Conservation (phyloP, 2,888 invertebrate species). For the Hemithea aestivaria region DNA sequence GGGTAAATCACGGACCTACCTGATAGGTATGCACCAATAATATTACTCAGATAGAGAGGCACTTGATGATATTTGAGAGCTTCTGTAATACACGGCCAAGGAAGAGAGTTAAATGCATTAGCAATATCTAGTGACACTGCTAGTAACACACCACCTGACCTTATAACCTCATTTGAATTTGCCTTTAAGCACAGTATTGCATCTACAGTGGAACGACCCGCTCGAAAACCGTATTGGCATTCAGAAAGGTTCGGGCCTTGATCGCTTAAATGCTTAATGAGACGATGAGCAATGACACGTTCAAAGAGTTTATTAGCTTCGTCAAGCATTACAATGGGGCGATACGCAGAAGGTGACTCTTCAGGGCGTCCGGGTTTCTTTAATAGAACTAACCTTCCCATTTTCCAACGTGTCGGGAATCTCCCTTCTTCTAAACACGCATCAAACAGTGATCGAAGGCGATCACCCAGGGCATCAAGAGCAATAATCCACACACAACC, state of each 20-base stretch:
- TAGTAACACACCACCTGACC: neutral
- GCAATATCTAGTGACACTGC: conserved; percentile 2
- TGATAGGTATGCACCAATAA: conserved; percentile 14
- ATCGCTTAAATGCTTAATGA: neutral
- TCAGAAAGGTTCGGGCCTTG: conserved; percentile 2
- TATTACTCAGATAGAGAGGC: conserved; percentile 5
- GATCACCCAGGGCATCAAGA: neutral
- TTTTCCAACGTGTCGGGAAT: conserved; percentile 1
- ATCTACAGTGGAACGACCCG: conserved; percentile 1
- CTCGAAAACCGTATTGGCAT: conserved; percentile 1
- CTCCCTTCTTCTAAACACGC: neutral
- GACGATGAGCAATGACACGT: conserved; percentile 3
- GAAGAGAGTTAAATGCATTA: conserved; percentile 4
- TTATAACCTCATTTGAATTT: neutral
- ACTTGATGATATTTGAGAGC: conserved; percentile 23
- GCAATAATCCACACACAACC: neutral
- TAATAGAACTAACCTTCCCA: conserved; percentile 1
- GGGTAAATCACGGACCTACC: conserved; percentile 1
- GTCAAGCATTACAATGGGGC: conserved; percentile 2
- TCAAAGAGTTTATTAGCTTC: conserved; percentile 3
- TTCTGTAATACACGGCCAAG: conserved; percentile 17
- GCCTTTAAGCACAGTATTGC: neutral
- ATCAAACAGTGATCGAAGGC: neutral
- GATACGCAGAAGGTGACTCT: conserved; percentile 2
- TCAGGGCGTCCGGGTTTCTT: conserved; percentile 1